Evolutionary conservation across 1,140 invertebrate genomes (phyloP).

Genomic region (Drosophila mauritiana): DNA sequence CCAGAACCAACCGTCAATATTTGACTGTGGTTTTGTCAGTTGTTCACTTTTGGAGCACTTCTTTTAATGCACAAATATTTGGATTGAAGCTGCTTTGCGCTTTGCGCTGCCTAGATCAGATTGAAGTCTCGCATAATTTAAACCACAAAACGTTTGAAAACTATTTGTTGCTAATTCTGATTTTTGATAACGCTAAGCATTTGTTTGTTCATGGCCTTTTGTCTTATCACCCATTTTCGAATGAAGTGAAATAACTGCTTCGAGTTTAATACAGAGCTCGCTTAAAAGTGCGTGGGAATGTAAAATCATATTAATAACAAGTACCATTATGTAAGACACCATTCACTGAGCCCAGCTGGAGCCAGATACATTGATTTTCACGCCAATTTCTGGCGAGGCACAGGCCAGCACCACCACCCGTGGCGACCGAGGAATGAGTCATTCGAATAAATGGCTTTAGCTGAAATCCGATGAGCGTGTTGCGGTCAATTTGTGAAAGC

Average conservation of each 20-base stretch:
- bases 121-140: background rate
- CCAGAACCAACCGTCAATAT: conserved; percentile 74
- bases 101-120: background rate
- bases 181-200: background rate
- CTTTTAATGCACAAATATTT: conserved; percentile 73
- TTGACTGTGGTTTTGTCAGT: conserved; percentile 42
- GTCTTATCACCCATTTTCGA: background rate
- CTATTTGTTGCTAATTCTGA: background rate
- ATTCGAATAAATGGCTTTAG: conserved; percentile 32
- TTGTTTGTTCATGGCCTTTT: background rate
- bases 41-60: conserved; percentile 54
- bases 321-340: conserved; percentile 12
- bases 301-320: conserved; percentile 12
- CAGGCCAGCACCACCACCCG: conserved; percentile 19
- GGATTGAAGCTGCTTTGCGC: conserved; percentile 1
- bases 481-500: conserved; percentile 32
- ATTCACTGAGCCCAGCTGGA: conserved; percentile 16
- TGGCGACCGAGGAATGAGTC: conserved; percentile 52
- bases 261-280: background rate
- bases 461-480: conserved; percentile 68
- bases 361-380: conserved; percentile 48
- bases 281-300: conserved; percentile 19
- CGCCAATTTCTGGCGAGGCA: conserved; percentile 13
- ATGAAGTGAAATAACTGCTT: background rate
- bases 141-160: background rate